phyloP scores from a whole-genome alignment of 2,113 vertebrate species.

The Scopus umbretta region DNA sequence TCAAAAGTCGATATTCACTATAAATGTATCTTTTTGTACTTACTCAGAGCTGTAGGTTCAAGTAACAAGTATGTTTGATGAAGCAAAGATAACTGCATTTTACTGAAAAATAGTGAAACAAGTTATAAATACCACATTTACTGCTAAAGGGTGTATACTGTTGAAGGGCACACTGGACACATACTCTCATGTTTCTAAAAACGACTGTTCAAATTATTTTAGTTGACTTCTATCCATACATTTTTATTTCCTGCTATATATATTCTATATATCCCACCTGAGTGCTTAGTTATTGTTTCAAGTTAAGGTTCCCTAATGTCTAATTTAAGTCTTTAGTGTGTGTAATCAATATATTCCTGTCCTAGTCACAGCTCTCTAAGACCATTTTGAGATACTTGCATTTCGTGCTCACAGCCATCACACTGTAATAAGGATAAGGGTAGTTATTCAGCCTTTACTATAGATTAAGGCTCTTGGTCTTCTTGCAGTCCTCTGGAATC shows the following conservation, averaged over 20 bases:
- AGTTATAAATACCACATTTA: not conserved
- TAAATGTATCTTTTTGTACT: not conserved
- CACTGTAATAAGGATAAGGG: not conserved
- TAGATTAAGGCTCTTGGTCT: not conserved
- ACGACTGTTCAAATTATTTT: not conserved
- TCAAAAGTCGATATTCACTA: not conserved
- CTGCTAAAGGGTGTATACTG: rapidly evolving
- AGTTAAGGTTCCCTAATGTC: not conserved
- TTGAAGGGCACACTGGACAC: not conserved
- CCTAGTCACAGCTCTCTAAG: not conserved
- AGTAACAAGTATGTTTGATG: not conserved
- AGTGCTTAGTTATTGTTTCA: not conserved
- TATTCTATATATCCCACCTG: not conserved
- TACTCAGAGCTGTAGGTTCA: not conserved
- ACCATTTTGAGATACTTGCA: not conserved
- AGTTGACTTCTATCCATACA: not conserved
- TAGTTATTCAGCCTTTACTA: not conserved
- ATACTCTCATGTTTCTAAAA: not conserved
- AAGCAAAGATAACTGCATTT: not conserved
- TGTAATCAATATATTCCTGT: not conserved
- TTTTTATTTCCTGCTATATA: not conserved
- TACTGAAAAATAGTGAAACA: not conserved
- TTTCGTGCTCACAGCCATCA: not conserved
- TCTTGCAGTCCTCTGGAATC: not conserved
- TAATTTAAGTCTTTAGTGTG: not conserved